phyloP scores from a whole-genome alignment of 1,140 invertebrate species.

The Anagrus nilaparvatae region DNA sequence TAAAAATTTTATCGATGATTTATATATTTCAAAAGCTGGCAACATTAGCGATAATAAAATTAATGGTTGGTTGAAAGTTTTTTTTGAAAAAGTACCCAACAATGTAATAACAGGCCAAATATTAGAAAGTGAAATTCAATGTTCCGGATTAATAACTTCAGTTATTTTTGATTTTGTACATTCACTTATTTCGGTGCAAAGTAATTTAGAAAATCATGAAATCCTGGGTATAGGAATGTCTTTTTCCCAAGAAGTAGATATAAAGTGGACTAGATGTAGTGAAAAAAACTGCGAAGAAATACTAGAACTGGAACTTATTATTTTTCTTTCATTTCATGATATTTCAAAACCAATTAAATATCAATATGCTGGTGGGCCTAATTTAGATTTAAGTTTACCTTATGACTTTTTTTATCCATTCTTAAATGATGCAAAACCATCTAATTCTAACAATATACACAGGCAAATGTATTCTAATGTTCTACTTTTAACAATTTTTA shows the following conservation, averaged over 20 bases:
- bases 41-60: constrained; percentile 39
- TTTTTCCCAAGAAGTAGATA: constrained; percentile 26
- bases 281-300: constrained; percentile 24
- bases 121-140: constrained; percentile 28
- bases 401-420: constrained; percentile 66
- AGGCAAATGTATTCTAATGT: too few relatives aligned
- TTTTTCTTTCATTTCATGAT: constrained; percentile 51
- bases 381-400: constrained; percentile 51
- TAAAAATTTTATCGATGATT: constrained; percentile 26
- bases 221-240: constrained; percentile 32
- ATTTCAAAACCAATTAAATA: constrained; percentile 42
- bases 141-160: constrained; percentile 38
- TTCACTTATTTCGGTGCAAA: constrained; percentile 27
- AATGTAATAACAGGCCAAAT: constrained; percentile 23
- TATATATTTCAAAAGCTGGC: constrained; percentile 48
- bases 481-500: constrained; percentile 2
- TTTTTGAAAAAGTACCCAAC: constrained; percentile 30
- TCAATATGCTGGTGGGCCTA: constrained; percentile 48
- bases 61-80: constrained; percentile 47
- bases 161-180: constrained; percentile 44
- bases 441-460: too few relatives aligned
- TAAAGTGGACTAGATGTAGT: constrained; percentile 30
- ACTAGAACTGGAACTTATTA: constrained; percentile 28
- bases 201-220: constrained; percentile 31
- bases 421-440: constrained; percentile 21